A percentile compares a stretch with the other conserved stretches of the same genome.
Evolutionary conservation across 1,140 invertebrate species (phyloP).

Genomic region (Pseudobourletiella spinata): DNA sequence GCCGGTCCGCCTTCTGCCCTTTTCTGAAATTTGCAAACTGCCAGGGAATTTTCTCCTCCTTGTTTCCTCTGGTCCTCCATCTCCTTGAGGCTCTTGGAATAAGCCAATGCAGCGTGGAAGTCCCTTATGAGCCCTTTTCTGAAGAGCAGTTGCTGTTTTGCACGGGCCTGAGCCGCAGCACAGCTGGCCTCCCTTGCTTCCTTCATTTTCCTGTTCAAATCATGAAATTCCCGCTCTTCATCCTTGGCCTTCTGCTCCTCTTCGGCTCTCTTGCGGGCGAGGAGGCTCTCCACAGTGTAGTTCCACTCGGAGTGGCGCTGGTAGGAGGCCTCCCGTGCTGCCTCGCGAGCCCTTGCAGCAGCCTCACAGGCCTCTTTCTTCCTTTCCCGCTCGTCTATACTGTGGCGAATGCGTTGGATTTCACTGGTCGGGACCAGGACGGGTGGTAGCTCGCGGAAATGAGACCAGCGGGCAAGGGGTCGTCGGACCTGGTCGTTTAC

Average conservation of each 20-base stretch:
- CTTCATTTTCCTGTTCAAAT: slow-evolving; percentile 12
- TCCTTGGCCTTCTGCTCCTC: slow-evolving; percentile 18
- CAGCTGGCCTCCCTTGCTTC: slow-evolving; percentile 5
- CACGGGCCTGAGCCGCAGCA: slow-evolving; percentile 10
- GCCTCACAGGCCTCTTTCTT: not conserved
- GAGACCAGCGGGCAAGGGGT: slow-evolving; percentile 29
- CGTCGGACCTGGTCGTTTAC: slow-evolving; percentile 33
- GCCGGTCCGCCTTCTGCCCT: not conserved
- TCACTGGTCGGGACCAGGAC: slow-evolving; percentile 22
- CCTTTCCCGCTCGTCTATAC: slow-evolving; percentile 15
- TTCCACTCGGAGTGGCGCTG: slow-evolving; percentile 30
- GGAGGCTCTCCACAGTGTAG: slow-evolving; percentile 28
- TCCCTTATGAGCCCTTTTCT: slow-evolving; percentile 32
- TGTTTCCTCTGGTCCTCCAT: not conserved
- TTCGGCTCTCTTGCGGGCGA: slow-evolving; percentile 18
- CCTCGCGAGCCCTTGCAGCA: slow-evolving; percentile 7
- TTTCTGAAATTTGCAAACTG: too few species aligned
- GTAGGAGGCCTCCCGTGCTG: slow-evolving; percentile 13
- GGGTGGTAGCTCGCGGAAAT: slow-evolving; percentile 20
- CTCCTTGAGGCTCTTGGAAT: slow-evolving; percentile 16
- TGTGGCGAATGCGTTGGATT: slow-evolving; percentile 15
- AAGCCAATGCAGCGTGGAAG: slow-evolving; percentile 26
- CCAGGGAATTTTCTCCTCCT: not conserved
- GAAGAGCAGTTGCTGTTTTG: slow-evolving; percentile 21
- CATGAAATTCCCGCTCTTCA: not conserved